Evolutionary conservation across 2,888 invertebrate species (phyloP).

Genomic region (Lysandra coridon): DNA sequence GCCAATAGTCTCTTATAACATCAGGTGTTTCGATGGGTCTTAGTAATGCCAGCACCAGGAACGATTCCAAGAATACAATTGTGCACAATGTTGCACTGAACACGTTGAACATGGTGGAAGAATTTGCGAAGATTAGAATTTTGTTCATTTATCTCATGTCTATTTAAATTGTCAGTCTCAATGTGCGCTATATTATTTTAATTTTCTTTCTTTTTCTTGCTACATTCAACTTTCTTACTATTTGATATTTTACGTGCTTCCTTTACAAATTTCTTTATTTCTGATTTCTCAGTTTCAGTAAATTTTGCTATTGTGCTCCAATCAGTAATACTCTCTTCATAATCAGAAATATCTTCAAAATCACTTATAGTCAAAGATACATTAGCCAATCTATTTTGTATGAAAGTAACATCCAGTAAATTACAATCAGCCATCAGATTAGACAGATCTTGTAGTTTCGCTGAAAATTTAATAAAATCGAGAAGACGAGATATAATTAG

Average conservation of each 20-base stretch:
- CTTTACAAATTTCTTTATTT: constrained; percentile 47
- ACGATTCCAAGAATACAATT: constrained; percentile 51
- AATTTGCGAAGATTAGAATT: not conserved
- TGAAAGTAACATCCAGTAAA: constrained; percentile 52
- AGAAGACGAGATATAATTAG: constrained; percentile 55
- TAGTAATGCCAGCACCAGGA: constrained; percentile 53
- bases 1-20: constrained; percentile 55
- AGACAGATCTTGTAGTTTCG: constrained; percentile 62
- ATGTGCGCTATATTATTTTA: not conserved
- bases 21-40: constrained; percentile 59
- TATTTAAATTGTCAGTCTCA: not conserved
- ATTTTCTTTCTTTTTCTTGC: not conserved
- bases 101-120: constrained; percentile 53
- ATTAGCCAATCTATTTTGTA: constrained; percentile 42
- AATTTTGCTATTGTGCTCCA: constrained; percentile 56
- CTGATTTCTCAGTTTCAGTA: constrained; percentile 47
- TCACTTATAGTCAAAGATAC: constrained; percentile 29
- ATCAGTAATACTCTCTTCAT: constrained; percentile 40
- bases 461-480: constrained; percentile 61
- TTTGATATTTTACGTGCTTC: constrained; percentile 40
- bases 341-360: constrained; percentile 41
- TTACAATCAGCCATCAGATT: constrained; percentile 61
- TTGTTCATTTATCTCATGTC: not conserved
- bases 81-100: constrained; percentile 49
- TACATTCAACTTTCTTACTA: not conserved